phyloP scores from a whole-genome alignment of 2,797 vertebrate species.

The Chaetodon trifasciatus region DNA sequence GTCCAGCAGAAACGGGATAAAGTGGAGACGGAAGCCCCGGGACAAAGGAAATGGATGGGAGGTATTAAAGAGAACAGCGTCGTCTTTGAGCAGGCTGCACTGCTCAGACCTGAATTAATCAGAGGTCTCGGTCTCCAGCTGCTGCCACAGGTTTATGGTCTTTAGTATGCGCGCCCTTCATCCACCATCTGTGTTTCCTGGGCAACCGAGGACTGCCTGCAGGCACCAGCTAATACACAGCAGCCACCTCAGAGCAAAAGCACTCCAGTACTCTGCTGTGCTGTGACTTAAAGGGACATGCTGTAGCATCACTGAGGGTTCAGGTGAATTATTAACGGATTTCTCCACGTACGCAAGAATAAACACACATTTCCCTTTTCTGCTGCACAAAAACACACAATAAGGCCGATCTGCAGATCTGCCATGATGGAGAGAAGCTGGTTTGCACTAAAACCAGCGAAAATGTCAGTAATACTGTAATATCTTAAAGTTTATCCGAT shows the following conservation, averaged over 20 bases:
- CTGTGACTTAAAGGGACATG: slow-evolving; percentile 8
- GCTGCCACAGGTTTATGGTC: slow-evolving; percentile 79
- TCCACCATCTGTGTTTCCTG: slow-evolving; percentile 83
- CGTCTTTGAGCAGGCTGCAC: slow-evolving; percentile 56
- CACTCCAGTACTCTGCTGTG: slow-evolving; percentile 9
- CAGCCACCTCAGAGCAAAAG: slow-evolving; percentile 26
- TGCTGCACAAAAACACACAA: not conserved
- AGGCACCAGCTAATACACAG: slow-evolving; percentile 51
- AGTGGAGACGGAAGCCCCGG: slow-evolving; percentile 57
- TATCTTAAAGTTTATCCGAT: slow-evolving; percentile 1
- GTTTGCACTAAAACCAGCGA: not conserved
- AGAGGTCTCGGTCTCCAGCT: slow-evolving; percentile 78
- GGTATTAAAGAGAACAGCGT: slow-evolving; percentile 59
- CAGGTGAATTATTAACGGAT: not conserved
- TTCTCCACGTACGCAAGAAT: not conserved
- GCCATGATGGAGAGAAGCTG: not conserved
- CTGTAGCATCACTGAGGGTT: not conserved
- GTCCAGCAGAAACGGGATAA: slow-evolving; percentile 30
- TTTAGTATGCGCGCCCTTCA: slow-evolving; percentile 77
- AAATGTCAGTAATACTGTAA: not conserved
- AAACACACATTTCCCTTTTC: not conserved
- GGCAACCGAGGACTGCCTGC: slow-evolving; percentile 75
- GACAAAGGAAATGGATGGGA: slow-evolving; percentile 65
- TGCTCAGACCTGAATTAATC: slow-evolving; percentile 55
- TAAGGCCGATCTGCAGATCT: not conserved